phyloP scores from a whole-genome alignment of 2,797 vertebrate species.

The Nothura maculosa region DNA sequence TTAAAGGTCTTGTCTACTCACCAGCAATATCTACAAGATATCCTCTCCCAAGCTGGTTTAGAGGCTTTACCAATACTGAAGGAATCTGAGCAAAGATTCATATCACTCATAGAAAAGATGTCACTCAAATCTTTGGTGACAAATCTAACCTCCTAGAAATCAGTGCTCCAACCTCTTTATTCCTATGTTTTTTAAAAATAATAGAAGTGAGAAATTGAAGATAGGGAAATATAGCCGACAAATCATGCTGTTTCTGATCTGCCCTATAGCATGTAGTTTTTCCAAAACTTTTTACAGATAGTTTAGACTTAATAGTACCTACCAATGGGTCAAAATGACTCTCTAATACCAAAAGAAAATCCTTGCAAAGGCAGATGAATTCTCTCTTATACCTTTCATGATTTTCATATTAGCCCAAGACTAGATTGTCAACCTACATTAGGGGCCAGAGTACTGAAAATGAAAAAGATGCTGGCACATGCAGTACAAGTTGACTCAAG shows the following conservation, averaged over 20 bases:
- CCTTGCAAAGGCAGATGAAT: background rate
- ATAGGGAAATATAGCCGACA: background rate
- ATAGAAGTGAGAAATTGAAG: background rate
- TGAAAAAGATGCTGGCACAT: slow-evolving; percentile 20
- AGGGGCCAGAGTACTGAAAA: slow-evolving; percentile 23
- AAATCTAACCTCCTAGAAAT: background rate
- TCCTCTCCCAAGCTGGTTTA: background rate
- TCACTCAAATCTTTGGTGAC: background rate
- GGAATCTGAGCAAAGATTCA: background rate
- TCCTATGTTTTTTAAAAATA: background rate
- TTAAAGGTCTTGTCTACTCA: background rate
- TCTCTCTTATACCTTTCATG: background rate
- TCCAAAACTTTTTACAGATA: background rate
- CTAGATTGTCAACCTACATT: slow-evolving; percentile 14
- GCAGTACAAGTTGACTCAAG: background rate
- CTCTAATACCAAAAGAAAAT: background rate
- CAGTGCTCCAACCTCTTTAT: background rate
- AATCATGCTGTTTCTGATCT: background rate
- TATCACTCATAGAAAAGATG: no score
- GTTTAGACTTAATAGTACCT: background rate
- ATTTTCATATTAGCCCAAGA: slow-evolving; percentile 16
- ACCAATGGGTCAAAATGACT: background rate
- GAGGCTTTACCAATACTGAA: background rate
- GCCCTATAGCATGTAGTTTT: background rate
- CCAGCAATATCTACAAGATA: background rate